Evolutionary conservation across 2,113 vertebrate genomes (phyloP).

Genomic region (Glaucidium brasilianum): DNA sequence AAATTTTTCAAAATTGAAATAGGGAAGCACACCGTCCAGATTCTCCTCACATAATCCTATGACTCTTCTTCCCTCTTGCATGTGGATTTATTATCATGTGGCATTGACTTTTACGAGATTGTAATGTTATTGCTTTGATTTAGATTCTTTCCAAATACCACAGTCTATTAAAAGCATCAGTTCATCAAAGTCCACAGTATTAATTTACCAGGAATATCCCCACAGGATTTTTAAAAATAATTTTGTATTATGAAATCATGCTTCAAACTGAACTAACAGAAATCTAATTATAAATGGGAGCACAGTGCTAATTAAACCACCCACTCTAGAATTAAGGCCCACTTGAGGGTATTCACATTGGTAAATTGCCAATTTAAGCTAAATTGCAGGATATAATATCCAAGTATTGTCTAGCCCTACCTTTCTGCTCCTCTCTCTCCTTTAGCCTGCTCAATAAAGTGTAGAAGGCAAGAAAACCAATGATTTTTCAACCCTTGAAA

Average conservation of each 20-base stretch:
- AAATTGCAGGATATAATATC: slow-evolving; percentile 39
- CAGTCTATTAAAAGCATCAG: slow-evolving; percentile 70
- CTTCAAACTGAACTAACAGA: slow-evolving; percentile 66
- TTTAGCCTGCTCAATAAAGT: background rate
- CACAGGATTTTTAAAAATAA: slow-evolving; percentile 66
- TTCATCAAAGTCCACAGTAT: slow-evolving; percentile 72
- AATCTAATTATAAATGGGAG: slow-evolving; percentile 68
- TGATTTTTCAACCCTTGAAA: background rate
- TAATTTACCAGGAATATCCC: slow-evolving; percentile 71
- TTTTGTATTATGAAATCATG: slow-evolving; percentile 72
- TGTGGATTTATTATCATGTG: slow-evolving; percentile 34
- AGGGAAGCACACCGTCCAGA: background rate
- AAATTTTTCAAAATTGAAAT: background rate
- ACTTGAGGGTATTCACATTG: slow-evolving; percentile 55
- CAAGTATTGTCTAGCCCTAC: background rate
- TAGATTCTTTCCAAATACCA: slow-evolving; percentile 58
- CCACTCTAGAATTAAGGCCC: slow-evolving; percentile 65
- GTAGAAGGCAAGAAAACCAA: background rate
- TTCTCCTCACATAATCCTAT: background rate
- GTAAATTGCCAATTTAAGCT: slow-evolving; percentile 64
- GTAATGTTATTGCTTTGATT: slow-evolving; percentile 35
- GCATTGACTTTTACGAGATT: slow-evolving; percentile 29
- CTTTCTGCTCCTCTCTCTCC: background rate
- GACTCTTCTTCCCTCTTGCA: background rate
- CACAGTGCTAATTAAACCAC: slow-evolving; percentile 73